phyloP scores from a whole-genome alignment of 1,140 invertebrate genomes.

The Lucilia sericata region DNA sequence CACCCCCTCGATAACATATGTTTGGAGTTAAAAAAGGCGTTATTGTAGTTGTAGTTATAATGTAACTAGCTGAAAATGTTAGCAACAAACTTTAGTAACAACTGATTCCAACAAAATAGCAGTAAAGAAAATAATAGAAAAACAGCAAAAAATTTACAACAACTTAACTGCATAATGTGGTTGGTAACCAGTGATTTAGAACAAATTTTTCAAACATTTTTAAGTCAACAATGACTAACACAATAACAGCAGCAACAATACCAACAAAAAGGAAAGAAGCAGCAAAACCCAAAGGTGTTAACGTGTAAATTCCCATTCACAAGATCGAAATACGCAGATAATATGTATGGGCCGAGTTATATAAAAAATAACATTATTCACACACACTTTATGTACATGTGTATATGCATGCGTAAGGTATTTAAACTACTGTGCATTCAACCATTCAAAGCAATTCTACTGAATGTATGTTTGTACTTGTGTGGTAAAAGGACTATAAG shows the following conservation, averaged over 20 bases:
- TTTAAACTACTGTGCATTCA: neutral
- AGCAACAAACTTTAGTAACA: neutral
- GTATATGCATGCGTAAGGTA: neutral
- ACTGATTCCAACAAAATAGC: neutral
- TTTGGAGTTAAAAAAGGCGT: neutral
- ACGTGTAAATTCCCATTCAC: slow-evolving; percentile 38
- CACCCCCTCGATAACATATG: too few species aligned
- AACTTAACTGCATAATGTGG: slow-evolving; percentile 10
- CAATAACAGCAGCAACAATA: neutral
- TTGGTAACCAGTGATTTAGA: slow-evolving; percentile 38
- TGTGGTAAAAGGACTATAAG: neutral
- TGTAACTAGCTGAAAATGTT: neutral
- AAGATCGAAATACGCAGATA: slow-evolving; percentile 36
- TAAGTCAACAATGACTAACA: slow-evolving; percentile 31
- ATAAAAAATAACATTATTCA: neutral
- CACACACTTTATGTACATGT: neutral
- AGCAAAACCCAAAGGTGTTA: slow-evolving; percentile 33
- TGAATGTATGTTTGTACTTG: neutral
- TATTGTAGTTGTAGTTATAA: neutral
- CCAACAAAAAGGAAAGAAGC: neutral
- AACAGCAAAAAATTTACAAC: neutral
- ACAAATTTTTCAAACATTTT: slow-evolving; percentile 35
- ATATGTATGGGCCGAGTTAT: slow-evolving; percentile 26
- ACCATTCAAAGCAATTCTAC: neutral
- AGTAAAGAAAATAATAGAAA: neutral